Evolutionary conservation across 1,140 invertebrate genomes (phyloP).

Genomic region (Dermatophagoides farinae): DNA sequence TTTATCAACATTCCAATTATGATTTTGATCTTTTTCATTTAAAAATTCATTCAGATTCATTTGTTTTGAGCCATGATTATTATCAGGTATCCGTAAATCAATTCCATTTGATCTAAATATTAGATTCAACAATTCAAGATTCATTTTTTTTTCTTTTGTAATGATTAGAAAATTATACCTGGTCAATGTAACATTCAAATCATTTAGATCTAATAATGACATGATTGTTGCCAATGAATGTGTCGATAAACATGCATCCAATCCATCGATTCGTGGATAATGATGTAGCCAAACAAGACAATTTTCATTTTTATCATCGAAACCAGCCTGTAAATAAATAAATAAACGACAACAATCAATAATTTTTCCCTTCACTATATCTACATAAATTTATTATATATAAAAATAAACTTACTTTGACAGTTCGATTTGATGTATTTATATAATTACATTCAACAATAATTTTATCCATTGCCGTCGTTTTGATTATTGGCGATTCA

Average conservation of each 20-base stretch:
- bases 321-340: not conserved
- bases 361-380: too few species aligned
- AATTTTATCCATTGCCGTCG: too few species aligned
- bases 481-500: too few species aligned
- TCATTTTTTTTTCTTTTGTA: not conserved
- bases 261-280: not conserved
- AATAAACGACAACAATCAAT: not conserved
- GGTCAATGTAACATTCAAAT: not conserved
- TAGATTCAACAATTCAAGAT: not conserved
- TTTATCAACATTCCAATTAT: not conserved
- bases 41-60: not conserved
- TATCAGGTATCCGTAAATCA: too few species aligned
- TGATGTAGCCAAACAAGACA: constrained; percentile 1
- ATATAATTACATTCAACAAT: too few species aligned
- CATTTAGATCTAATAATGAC: not conserved
- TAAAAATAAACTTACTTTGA: too few species aligned
- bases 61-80: not conserved
- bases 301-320: not conserved
- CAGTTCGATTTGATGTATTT: too few species aligned
- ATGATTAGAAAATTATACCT: not conserved
- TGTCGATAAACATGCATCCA: not conserved
- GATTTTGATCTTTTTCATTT: not conserved
- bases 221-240: constrained; percentile 2
- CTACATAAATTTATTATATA: too few species aligned
- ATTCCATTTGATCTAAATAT: not conserved